Evolutionary conservation across 2,113 vertebrate species (phyloP).

Genomic region (Mellivora capensis): DNA sequence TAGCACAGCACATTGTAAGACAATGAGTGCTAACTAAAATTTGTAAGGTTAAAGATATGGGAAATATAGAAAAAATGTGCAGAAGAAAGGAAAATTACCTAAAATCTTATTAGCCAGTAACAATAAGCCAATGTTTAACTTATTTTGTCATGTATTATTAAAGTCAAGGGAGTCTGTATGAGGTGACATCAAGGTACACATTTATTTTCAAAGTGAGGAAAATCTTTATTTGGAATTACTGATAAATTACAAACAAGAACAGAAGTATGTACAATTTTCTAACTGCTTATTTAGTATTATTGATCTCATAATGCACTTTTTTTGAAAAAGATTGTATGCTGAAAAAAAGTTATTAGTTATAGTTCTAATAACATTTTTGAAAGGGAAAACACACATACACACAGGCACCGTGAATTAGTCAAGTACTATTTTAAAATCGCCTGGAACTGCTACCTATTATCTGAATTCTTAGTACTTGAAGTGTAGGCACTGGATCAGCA

Average conservation of each 20-base stretch:
- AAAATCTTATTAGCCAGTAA: not conserved
- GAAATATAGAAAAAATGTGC: not conserved
- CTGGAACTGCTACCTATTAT: not conserved
- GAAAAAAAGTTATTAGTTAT: not conserved
- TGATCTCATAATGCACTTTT: conserved; percentile 9
- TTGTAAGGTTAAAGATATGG: not conserved
- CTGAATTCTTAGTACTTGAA: not conserved
- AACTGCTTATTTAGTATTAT: conserved; percentile 16
- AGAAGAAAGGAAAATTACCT: not conserved
- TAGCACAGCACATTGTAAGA: not conserved
- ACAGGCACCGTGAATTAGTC: not conserved
- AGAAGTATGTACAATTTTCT: not conserved
- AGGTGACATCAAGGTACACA: not conserved
- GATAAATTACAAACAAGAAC: not conserved
- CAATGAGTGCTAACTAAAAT: not conserved
- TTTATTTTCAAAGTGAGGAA: conserved; percentile 45
- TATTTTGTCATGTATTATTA: not conserved
- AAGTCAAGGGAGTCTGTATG: not conserved
- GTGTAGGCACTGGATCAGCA: not conserved
- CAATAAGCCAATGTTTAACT: not conserved
- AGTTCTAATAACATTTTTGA: not conserved
- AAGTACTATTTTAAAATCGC: not conserved
- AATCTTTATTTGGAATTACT: not conserved
- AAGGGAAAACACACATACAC: not conserved
- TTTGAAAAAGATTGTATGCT: conserved; percentile 38